These are phyloP conservation scores for Meda fulgida DNA, from an alignment of 2,797 vertebrate genomes.

Conservation along the genomic window DNA sequence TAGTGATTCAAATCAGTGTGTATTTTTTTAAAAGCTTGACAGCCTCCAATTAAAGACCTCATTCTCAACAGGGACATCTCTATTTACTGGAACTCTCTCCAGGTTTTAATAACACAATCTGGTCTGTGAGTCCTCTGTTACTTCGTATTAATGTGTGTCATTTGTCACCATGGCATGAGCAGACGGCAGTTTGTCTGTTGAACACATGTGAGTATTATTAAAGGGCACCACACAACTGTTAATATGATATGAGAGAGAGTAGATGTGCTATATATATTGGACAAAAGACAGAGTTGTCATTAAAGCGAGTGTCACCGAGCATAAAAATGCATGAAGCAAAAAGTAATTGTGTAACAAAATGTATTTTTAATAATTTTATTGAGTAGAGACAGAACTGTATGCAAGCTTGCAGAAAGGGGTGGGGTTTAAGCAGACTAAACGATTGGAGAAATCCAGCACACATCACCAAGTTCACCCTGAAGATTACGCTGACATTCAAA, in stretches of 20 bases:
- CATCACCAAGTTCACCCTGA: no score
- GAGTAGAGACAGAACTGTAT: neutral
- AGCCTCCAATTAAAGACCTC: slow-evolving; percentile 20
- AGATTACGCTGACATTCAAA: no score
- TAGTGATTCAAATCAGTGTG: slow-evolving; percentile 7
- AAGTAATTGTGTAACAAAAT: neutral
- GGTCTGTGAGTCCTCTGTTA: slow-evolving; percentile 52
- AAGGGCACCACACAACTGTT: slow-evolving; percentile 53
- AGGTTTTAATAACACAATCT: slow-evolving; percentile 65
- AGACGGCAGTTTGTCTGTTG: slow-evolving; percentile 60
- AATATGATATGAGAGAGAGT: slow-evolving; percentile 35
- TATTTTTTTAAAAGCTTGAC: slow-evolving; percentile 19
- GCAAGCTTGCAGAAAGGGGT: neutral
- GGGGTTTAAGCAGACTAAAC: neutral
- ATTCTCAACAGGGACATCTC: slow-evolving; percentile 17
- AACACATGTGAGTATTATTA: slow-evolving; percentile 59
- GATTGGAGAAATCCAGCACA: neutral
- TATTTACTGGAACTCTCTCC: slow-evolving; percentile 54
- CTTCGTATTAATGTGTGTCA: slow-evolving; percentile 61
- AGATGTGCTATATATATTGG: slow-evolving; percentile 1
- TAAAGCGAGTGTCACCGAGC: neutral
- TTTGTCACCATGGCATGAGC: slow-evolving; percentile 61
- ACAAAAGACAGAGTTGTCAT: neutral
- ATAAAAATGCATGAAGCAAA: neutral
- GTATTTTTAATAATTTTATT: neutral